phyloP scores from a whole-genome alignment of 2,797 vertebrate genomes.

The Muraenolepis orangiensis region DNA sequence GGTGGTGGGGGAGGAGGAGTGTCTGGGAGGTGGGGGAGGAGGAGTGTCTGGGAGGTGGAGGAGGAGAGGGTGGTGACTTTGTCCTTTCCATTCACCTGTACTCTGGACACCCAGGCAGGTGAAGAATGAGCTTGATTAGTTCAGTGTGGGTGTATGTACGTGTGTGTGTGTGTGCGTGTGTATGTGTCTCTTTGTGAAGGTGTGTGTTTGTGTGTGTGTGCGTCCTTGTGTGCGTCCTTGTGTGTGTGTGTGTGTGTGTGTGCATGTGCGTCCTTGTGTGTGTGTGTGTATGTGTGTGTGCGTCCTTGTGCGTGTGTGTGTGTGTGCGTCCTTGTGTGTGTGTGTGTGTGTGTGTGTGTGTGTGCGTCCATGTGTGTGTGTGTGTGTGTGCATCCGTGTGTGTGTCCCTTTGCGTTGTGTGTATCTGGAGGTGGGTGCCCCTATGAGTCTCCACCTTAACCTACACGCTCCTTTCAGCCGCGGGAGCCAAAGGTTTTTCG shows the following conservation, averaged over 20 bases:
- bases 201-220: background rate
- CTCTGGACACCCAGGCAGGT: background rate
- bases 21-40: too few species aligned
- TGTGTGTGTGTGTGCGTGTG: too few species aligned
- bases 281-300: conserved; percentile 10
- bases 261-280: too few species aligned
- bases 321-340: background rate
- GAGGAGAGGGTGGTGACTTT: background rate
- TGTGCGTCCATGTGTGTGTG: conserved; percentile 7
- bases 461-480: conserved; percentile 8
- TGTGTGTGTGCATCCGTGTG: conserved; percentile 5
- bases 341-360: too few species aligned
- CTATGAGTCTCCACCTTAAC: conserved; percentile 11
- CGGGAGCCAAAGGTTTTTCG: conserved; percentile 42
- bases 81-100: background rate
- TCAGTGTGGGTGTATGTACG: background rate
- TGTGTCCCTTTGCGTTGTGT: conserved; percentile 19
- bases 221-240: background rate
- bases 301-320: conserved; percentile 24
- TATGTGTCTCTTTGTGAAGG: background rate
- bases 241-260: too few species aligned
- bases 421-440: too few species aligned
- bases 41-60: too few species aligned
- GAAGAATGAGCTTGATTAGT: background rate
- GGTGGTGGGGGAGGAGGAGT: too few species aligned